Evolutionary conservation across 2,113 vertebrate genomes (phyloP).

Genomic region (Actinemys pallida): DNA sequence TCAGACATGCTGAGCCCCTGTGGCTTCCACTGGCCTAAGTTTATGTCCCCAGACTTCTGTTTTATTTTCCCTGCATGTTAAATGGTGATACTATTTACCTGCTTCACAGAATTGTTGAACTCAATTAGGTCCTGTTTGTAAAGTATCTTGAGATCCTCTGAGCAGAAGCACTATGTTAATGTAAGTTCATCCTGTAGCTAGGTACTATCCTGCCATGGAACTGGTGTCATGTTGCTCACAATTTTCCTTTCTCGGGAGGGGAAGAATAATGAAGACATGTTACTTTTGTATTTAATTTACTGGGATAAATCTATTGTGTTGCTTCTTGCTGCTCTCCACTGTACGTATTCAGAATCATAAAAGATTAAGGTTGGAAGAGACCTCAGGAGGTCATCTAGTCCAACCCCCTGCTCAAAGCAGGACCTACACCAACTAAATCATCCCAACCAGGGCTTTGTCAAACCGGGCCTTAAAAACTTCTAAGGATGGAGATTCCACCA

Average conservation of each 20-base stretch:
- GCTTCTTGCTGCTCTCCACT: background rate
- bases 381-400: too few species aligned
- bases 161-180: background rate
- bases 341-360: rapidly evolving
- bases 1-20: rapidly evolving
- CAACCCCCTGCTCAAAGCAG: too few species aligned
- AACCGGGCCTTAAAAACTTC: too few species aligned
- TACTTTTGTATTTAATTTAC: slow-evolving; percentile 1
- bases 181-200: background rate
- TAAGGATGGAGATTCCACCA: too few species aligned
- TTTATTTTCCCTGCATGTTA: background rate
- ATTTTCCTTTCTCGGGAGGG: background rate
- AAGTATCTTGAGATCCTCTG: background rate
- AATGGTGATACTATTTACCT: rapidly evolving
- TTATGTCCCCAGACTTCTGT: background rate
- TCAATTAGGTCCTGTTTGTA: rapidly evolving
- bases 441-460: too few species aligned
- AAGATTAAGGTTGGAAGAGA: too few species aligned
- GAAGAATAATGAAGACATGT: background rate
- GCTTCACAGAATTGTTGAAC: background rate
- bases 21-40: rapidly evolving
- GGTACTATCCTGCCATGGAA: background rate
- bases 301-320: background rate
- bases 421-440: too few species aligned
- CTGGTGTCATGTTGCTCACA: background rate